phyloP scores from a whole-genome alignment of 2,113 vertebrate genomes.

The Odocoileus hemionus region DNA sequence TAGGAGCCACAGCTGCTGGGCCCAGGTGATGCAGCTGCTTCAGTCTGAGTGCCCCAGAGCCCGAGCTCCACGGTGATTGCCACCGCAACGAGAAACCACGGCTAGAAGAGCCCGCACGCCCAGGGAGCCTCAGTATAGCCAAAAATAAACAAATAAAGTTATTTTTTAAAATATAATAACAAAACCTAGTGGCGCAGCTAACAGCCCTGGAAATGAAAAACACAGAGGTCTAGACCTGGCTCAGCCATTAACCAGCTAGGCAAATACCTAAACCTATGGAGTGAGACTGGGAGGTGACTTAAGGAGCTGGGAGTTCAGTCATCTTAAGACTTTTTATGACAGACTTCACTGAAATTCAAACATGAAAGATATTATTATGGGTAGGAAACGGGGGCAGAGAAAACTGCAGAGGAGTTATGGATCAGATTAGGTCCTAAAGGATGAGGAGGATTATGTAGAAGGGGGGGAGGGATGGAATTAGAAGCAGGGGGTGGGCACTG shows the following conservation, averaged over 20 bases:
- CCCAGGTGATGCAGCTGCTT: background rate
- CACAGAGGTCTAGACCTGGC: background rate
- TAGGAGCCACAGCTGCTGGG: background rate
- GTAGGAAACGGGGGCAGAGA: background rate
- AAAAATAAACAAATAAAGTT: background rate
- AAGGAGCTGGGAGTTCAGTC: background rate
- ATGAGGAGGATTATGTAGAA: constrained; percentile 40
- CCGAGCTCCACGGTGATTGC: background rate
- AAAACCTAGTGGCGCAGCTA: fast-evolving
- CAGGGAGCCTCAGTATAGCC: background rate
- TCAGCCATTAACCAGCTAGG: background rate
- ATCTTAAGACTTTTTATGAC: constrained; percentile 17
- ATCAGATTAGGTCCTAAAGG: constrained; percentile 19
- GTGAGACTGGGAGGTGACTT: background rate
- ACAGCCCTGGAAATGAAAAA: background rate
- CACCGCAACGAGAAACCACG: background rate
- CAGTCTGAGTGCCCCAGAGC: background rate
- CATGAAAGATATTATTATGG: background rate
- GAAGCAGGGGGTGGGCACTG: background rate
- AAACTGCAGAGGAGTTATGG: background rate
- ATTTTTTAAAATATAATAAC: background rate
- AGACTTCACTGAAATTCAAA: constrained; percentile 28
- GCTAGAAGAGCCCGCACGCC: background rate
- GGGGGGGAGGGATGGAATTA: background rate
- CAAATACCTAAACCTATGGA: background rate